Conservation (phyloP, 2,888 invertebrate genomes). For the Portevinia maculata region DNA sequence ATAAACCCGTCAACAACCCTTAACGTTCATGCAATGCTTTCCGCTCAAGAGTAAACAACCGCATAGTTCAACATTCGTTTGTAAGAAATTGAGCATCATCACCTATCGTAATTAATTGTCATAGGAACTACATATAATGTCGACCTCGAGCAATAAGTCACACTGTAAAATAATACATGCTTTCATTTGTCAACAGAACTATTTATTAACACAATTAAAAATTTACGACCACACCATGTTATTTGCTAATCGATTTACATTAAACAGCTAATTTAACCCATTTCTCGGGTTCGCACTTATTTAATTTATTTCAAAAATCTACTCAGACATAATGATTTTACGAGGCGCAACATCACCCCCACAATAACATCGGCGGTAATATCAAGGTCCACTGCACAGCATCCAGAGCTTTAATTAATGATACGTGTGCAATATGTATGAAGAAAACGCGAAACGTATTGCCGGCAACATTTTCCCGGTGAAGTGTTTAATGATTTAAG, state of each 20-base stretch:
- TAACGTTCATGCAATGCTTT: background rate
- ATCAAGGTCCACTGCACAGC: constrained; percentile 32
- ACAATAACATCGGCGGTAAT: background rate
- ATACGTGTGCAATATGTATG: constrained; percentile 42
- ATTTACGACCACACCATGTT: constrained; percentile 47
- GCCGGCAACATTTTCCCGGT: constrained; percentile 2
- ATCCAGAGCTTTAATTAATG: constrained; percentile 55
- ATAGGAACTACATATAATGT: background rate
- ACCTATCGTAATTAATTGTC: constrained; percentile 18
- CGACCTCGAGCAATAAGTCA: constrained; percentile 22
- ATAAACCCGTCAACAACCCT: background rate
- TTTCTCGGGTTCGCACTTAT: constrained; percentile 43
- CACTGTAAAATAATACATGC: background rate
- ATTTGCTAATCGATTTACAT: constrained; percentile 62
- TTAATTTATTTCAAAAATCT: constrained; percentile 58
- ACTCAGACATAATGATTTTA: constrained; percentile 6
- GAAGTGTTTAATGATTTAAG: constrained; percentile 45
- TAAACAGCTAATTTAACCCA: constrained; percentile 57
- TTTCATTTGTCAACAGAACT: constrained; percentile 5
- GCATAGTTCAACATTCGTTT: constrained; percentile 4
- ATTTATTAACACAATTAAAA: constrained; percentile 47
- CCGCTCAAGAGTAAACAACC: background rate
- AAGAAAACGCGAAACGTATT: constrained; percentile 37
- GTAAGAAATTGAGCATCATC: background rate
- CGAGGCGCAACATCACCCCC: background rate